Evolutionary conservation across 2,888 invertebrate species (phyloP), one percentile per base, ranked within the genome.

Genomic region (Acronicta aceris): DNA sequence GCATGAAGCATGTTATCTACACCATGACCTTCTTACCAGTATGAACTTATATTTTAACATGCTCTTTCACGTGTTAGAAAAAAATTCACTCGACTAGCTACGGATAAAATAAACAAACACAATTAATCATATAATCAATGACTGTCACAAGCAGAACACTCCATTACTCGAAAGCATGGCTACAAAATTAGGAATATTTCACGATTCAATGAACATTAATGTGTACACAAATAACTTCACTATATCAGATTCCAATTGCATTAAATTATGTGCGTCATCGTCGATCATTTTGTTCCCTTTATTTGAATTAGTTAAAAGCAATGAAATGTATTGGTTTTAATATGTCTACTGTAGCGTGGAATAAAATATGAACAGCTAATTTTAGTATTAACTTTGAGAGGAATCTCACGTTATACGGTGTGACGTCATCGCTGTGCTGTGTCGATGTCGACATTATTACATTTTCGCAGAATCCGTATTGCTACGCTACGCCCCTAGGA

Each of bases 191-290:
- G 71, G 65, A 71, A 71, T 73, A 70, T 74, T 72, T 70, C 55
- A 71, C 65, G 62, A 48, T 38, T 46, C 66, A 55, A 7, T 40
- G 65, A 71, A 77, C 76, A 79, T 77, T 78, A 74, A 69, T 65
- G 59, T 59, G 71, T 62, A 73, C 73, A 73, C 76, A 75, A 77
- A 66, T 77, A 70, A 76, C 67, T 74, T 74, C 33, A 52, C 53
- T 65, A 71, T 81, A 82, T 79, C 76, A 64, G 72, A 76, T 79
- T 74, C 55, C 77, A 57, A 69, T 76, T 57, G 70, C 54, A 76
- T 77, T 77, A 62, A 64, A 59, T 59, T 53, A 58, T 57, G 54
- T 71, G 59, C 73, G 73, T 75, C 77, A 79, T 68, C 67, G 75
- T 83, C 76, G 59, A 83, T 80, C 74, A 83, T 70, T 70, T 51